phyloP scores from a whole-genome alignment of 2,888 invertebrate genomes.

The Strigamia maritima region DNA sequence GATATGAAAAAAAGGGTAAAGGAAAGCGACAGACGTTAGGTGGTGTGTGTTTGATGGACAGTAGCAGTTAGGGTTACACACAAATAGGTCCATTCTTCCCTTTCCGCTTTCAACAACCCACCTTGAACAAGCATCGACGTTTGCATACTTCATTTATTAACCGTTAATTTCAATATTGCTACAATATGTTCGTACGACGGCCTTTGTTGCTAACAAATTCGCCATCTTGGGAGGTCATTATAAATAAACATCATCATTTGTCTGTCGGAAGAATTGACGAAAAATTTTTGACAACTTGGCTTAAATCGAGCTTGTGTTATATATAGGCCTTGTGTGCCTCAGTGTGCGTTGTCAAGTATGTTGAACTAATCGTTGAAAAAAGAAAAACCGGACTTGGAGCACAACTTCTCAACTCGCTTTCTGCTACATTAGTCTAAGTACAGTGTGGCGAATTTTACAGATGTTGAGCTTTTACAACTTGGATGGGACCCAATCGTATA shows the following conservation, averaged over 20 bases:
- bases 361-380: slow-evolving; percentile 28
- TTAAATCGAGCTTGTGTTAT: slow-evolving; percentile 6
- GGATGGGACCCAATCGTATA: slow-evolving; percentile 27
- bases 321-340: slow-evolving; percentile 12
- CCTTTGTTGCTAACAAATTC: too few species aligned
- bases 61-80: slow-evolving; percentile 30
- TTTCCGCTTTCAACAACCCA: slow-evolving; percentile 1
- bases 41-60: slow-evolving; percentile 11
- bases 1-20: slow-evolving; percentile 12
- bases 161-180: slow-evolving; percentile 14
- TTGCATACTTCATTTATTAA: slow-evolving; percentile 25
- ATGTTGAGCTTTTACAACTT: slow-evolving; percentile 30
- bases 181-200: neutral
- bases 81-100: slow-evolving; percentile 13
- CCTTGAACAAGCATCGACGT: neutral
- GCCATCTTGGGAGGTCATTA: slow-evolving; percentile 8
- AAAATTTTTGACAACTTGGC: neutral
- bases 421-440: slow-evolving; percentile 28
- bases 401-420: slow-evolving; percentile 27
- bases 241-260: neutral
- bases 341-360: slow-evolving; percentile 12
- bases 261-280: too few species aligned
- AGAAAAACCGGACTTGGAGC: slow-evolving; percentile 32
- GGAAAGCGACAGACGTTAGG: slow-evolving; percentile 28
- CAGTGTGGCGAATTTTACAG: slow-evolving; percentile 32